Base-by-base conservation (phyloP, 2,113 vertebrate genomes). In the Aegypius monachus region DNA sequence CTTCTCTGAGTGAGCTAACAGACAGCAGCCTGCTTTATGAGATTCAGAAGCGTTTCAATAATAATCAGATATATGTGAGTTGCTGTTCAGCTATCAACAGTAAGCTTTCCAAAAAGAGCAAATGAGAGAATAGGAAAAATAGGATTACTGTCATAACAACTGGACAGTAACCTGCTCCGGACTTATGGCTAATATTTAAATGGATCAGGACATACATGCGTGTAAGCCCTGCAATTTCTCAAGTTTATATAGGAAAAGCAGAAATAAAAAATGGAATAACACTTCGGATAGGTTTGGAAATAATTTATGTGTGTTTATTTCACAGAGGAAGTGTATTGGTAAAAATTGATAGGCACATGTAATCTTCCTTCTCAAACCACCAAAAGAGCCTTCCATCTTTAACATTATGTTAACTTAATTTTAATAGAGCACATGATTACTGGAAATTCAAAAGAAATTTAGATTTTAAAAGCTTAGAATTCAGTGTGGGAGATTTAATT, bases 11-110 rank as follows among this genome's bases (percentile, higher is more conserved):
- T 26, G 99, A 99, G 96, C 98, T 99, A 40, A 99, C 98, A 0
- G 99, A 99, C 81, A 98, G 99, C 98, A 99, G 99, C 93, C 98
- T 99, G n/a, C 99, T 99, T n/a, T 99, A 99, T 20, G 99, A 99
- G 97, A 99, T 99, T 96, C 99, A 99, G 97, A 99, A 99, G 93
- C 99, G 99, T 87, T 99, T 99, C 48, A 98, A 97, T 71, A 99
- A 99, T 36, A 98, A 99, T 96, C 99, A 99, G 97, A 99, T 99
- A 96, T 99, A 99, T 18, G 99, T 99, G 98, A 98, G 99, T 98
- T 85, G 23, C 48, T 80, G 27, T 74, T 95, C 45, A 42, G 5
- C 29, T 86, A 6, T 56, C 18, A 77, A 18, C 29, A 93, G 26
- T 36, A 82, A 83, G 27, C 48, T 66, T 84, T 72, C 26, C 84